phyloP scores from a whole-genome alignment of 2,888 invertebrate genomes.

The Tenodera sinensis region DNA sequence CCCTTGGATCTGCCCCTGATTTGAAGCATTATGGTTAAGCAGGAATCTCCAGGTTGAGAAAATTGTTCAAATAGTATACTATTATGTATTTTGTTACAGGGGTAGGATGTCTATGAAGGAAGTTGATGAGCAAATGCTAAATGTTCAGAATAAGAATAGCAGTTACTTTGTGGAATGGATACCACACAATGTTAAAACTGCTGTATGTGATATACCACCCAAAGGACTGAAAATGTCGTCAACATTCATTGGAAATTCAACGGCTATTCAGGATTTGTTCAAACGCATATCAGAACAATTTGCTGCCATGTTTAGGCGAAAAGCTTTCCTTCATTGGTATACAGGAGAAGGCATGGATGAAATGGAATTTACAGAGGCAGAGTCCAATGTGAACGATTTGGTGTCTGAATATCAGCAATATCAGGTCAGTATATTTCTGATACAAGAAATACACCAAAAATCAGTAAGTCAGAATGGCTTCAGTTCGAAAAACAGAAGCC shows the following conservation, averaged over 20 bases:
- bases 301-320: conserved; percentile 67
- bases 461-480: too few species aligned
- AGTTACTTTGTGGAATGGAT: conserved; percentile 66
- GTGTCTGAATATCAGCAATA: conserved; percentile 8
- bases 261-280: conserved; percentile 69
- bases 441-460: too few species aligned
- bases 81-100: conserved; percentile 32
- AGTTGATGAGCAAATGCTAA: conserved; percentile 42
- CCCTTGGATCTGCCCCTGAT: too few species aligned
- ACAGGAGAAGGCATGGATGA: too few species aligned
- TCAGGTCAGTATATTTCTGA: background rate
- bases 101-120: conserved; percentile 66
- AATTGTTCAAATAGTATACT: too few species aligned
- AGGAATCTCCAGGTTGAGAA: too few species aligned
- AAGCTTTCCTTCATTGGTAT: conserved; percentile 70
- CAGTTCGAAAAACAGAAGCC: too few species aligned
- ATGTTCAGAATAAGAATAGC: conserved; percentile 62
- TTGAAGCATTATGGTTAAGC: too few species aligned
- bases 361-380: too few species aligned
- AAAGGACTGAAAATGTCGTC: conserved; percentile 64
- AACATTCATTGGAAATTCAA: conserved; percentile 61
- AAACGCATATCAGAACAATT: conserved; percentile 86
- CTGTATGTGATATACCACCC: conserved; percentile 68
- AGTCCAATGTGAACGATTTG: conserved; percentile 1
- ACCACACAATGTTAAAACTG: conserved; percentile 69